Conservation (phyloP, 2,113 vertebrate species). For the Potamarius usumacintae region DNA sequence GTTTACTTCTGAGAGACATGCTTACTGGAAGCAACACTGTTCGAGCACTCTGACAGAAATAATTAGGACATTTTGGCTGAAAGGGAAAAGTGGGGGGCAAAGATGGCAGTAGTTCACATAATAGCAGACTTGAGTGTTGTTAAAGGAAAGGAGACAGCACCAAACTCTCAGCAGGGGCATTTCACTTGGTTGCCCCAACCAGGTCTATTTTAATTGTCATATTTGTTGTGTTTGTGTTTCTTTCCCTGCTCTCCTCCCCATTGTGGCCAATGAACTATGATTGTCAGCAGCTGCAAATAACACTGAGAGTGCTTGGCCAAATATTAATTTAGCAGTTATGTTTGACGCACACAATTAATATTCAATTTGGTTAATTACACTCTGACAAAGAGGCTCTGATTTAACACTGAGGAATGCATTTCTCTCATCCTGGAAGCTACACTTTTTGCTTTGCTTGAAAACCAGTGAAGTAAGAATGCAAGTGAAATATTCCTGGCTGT, state of each 20-base stretch:
- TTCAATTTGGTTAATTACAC: background rate
- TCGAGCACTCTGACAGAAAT: background rate
- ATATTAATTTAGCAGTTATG: conserved; percentile 26
- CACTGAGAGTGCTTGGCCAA: background rate
- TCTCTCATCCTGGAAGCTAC: background rate
- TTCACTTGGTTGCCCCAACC: background rate
- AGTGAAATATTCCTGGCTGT: background rate
- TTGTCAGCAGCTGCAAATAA: background rate
- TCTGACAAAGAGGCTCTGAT: background rate
- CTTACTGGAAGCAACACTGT: background rate
- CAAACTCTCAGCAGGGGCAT: background rate
- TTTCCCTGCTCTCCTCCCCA: background rate
- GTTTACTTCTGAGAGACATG: background rate
- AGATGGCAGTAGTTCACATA: background rate
- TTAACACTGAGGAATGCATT: background rate
- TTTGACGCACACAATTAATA: conserved; percentile 25
- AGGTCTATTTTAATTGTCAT: background rate
- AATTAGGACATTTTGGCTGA: background rate
- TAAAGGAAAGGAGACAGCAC: background rate
- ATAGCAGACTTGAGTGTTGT: background rate
- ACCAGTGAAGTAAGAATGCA: background rate
- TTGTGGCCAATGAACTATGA: background rate
- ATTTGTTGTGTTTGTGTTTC: background rate
- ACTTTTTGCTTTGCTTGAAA: background rate
- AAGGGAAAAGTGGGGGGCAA: background rate